A percentile compares a stretch with the other conserved stretches of the same genome.
Evolutionary conservation across 1,140 invertebrate genomes (phyloP).

Genomic region (Thaumatotibia leucotreta): DNA sequence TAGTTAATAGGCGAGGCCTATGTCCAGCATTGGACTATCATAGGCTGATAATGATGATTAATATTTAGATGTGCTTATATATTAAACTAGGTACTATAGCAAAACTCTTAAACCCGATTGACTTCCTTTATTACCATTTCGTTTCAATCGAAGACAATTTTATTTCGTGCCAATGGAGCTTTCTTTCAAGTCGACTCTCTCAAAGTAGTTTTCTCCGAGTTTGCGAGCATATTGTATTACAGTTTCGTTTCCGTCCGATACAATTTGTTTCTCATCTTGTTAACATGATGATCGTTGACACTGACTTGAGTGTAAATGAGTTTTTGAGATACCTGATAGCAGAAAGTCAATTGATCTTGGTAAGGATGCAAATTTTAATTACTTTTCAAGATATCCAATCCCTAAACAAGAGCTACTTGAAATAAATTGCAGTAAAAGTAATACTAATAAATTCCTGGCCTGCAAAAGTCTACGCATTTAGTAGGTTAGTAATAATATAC

Average conservation of each 20-base stretch:
- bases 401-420: too few species aligned
- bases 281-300: not conserved
- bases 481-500: too few species aligned
- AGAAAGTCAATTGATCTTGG: not conserved
- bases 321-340: not conserved
- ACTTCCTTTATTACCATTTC: not conserved
- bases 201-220: not conserved
- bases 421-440: too few species aligned
- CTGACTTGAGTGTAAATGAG: not conserved
- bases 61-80: too few species aligned
- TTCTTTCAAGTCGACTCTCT: slow-evolving; percentile 1
- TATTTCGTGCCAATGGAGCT: not conserved
- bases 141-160: not conserved
- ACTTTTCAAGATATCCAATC: not conserved
- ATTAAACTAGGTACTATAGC: not conserved
- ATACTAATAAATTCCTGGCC: too few species aligned
- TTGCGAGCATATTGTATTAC: not conserved
- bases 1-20: too few species aligned
- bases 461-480: too few species aligned
- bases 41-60: too few species aligned
- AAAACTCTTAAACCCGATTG: not conserved
- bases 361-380: not conserved
- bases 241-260: slow-evolving; percentile 1
- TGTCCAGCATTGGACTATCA: too few species aligned
- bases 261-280: slow-evolving; percentile 11